Conservation (phyloP, 2,797 vertebrate genomes). For the Helarctos malayanus region DNA sequence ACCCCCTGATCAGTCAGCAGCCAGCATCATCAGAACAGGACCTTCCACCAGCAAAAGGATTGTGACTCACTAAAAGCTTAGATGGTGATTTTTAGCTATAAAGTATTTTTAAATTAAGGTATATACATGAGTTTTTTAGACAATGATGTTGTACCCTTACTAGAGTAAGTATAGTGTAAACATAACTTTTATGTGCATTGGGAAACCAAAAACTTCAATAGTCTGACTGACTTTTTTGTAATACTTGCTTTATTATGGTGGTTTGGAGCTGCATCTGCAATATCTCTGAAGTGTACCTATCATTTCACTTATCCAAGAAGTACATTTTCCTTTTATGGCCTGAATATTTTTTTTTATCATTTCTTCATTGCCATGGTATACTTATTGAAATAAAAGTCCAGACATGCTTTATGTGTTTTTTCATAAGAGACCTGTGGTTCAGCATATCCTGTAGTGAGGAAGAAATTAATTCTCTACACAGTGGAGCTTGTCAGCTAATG, state of each 20-base stretch:
- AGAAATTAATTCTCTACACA: not conserved
- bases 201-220: not conserved
- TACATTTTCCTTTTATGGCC: not conserved
- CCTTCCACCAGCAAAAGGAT: not conserved
- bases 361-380: not conserved
- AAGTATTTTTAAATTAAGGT: not conserved
- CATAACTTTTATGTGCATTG: not conserved
- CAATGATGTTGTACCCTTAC: not conserved
- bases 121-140: not conserved
- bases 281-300: not conserved
- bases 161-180: not conserved
- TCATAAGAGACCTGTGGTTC: not conserved
- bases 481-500: not conserved
- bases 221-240: not conserved
- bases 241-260: not conserved
- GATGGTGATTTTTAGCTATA: not conserved
- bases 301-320: not conserved
- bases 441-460: not conserved
- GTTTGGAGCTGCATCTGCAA: not conserved
- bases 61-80: not conserved
- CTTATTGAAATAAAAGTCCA: not conserved
- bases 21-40: not conserved
- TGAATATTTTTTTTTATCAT: not conserved
- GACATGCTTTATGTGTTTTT: not conserved
- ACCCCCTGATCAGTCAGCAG: not conserved